Base-by-base conservation (phyloP, 2,797 vertebrate genomes). In the Sebastes matsubarae region DNA sequence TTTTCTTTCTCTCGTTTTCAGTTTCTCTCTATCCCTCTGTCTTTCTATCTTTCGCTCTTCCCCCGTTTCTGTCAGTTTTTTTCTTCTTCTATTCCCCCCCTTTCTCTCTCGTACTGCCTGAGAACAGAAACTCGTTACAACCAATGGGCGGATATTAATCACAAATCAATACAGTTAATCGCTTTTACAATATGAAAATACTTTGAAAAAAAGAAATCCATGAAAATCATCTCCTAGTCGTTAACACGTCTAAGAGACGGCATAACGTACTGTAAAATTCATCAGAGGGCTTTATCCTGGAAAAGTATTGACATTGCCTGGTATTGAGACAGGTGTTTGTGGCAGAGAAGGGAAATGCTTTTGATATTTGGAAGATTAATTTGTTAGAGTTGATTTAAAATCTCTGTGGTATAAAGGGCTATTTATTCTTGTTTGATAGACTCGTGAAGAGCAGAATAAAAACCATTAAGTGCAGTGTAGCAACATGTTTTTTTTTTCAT, bases 171-270 rank as follows among this genome's bases (percentile, higher is more conserved):
- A 25, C 1, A 20, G 61, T 58, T 84, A 83, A 80, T 85, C 1
- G 6, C 67, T 85, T 88, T 66, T 65, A 83, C 66, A 77, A 78
- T 84, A 71, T 79, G 52, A 85, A 81, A 83, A 85, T 73, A 85
- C 73, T 75, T 78, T 76, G 27, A 29, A 36, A 14, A 67, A 30
- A 72, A 81, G 58, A 68, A 52, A 57, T 34, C 22, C 22, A 82
- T 79, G 57, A 63, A 78, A 81, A 80, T 57, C 18, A 74, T 80
- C 52, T n/a, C 11, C 20, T 38, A 12, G 46, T 79, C 24, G 2
- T 82, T 65, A 68, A 82, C n/a, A 68, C 55, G 70, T 73, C 54
- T 73, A 46, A 72, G 42, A 70, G 46, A 58, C 6, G 27, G 22
- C 12, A 58, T 72, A 68, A 73, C 22, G 12, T 59, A 16, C 14